These are phyloP conservation scores for Synanceia verrucosa DNA, from an alignment of 2,797 vertebrate species.

Conservation along the genomic window DNA sequence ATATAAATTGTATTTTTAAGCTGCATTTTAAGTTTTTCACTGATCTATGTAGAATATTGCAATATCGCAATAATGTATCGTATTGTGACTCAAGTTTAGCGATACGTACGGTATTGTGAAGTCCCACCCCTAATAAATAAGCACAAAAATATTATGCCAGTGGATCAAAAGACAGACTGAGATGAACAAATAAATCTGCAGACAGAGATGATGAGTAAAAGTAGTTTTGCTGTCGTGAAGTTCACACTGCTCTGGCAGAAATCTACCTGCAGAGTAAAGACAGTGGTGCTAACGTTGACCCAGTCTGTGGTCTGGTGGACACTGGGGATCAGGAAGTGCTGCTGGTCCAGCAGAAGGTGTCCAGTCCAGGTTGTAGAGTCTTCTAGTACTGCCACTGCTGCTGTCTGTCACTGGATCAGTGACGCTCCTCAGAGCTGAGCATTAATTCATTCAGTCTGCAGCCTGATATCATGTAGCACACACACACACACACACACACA, in stretches of 20 bases:
- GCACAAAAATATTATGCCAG: too few relatives aligned
- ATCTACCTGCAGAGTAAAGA: not conserved
- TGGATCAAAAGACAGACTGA: too few relatives aligned
- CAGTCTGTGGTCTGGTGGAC: not conserved
- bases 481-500: not conserved
- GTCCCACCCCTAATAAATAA: too few relatives aligned
- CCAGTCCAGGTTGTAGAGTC: not conserved
- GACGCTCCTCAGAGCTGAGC: not conserved
- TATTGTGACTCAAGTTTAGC: too few relatives aligned
- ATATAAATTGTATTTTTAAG: too few relatives aligned
- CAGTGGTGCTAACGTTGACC: not conserved
- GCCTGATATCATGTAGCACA: not conserved
- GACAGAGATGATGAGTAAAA: not conserved
- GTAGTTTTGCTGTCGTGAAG: not conserved
- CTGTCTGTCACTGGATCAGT: not conserved
- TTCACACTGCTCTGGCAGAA: not conserved
- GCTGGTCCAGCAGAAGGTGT: not conserved
- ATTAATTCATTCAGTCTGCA: slow-evolving; percentile 8
- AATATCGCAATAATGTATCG: too few relatives aligned
- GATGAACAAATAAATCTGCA: not conserved
- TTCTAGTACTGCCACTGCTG: not conserved
- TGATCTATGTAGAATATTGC: too few relatives aligned
- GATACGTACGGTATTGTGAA: too few relatives aligned
- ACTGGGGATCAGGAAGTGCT: not conserved
- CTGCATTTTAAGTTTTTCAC: too few relatives aligned